Evolutionary conservation across 2,888 invertebrate genomes (phyloP).

Genomic region (Trichogramma evanescens): DNA sequence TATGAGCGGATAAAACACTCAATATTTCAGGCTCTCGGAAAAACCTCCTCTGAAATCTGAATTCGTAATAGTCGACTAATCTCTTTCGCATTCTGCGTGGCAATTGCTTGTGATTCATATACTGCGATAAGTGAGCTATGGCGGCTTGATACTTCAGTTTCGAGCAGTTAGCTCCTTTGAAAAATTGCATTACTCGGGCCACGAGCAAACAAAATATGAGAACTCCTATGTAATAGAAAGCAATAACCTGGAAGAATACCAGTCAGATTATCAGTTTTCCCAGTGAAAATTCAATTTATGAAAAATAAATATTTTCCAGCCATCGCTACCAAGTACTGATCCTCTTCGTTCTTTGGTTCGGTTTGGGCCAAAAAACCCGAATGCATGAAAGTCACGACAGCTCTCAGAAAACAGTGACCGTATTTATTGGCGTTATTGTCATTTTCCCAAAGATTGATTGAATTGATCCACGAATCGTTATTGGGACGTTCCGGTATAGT

Average conservation of each 20-base stretch:
- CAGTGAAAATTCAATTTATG: not conserved
- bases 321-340: constrained; percentile 31
- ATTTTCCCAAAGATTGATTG: constrained; percentile 30
- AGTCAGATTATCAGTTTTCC: not conserved
- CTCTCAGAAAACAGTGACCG: constrained; percentile 29
- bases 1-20: constrained; percentile 36
- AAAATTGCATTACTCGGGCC: constrained; percentile 34
- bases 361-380: constrained; percentile 31
- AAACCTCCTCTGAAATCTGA: constrained; percentile 37
- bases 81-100: constrained; percentile 32
- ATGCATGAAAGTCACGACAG: constrained; percentile 33
- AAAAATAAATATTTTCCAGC: not conserved
- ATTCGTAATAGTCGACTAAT: constrained; percentile 38
- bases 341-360: constrained; percentile 29
- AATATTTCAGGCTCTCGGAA: constrained; percentile 40
- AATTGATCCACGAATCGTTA: constrained; percentile 35
- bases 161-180: constrained; percentile 35
- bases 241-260: constrained; percentile 5
- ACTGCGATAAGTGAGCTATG: constrained; percentile 35
- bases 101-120: constrained; percentile 41
- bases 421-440: constrained; percentile 23
- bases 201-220: constrained; percentile 32
- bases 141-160: constrained; percentile 37
- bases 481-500: constrained; percentile 22
- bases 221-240: constrained; percentile 28